phyloP scores from a whole-genome alignment of 2,113 vertebrate species.

The Tragelaphus imberbis region DNA sequence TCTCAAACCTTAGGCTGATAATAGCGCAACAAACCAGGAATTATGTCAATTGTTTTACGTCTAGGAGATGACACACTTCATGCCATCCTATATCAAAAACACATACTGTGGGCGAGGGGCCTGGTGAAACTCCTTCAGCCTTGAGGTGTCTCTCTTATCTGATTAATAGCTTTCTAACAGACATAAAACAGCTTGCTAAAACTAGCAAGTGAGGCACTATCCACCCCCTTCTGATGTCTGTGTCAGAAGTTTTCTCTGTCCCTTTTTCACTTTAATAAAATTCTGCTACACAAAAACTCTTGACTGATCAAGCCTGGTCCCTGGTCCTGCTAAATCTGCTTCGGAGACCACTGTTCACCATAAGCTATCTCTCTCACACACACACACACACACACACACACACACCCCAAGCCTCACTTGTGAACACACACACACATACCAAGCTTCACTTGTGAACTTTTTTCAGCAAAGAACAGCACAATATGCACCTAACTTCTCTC shows the following conservation, averaged over 20 bases:
- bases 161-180: background rate
- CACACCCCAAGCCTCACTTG: background rate
- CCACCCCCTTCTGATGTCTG: background rate
- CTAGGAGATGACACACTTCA: background rate
- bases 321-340: background rate
- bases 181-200: background rate
- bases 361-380: background rate
- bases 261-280: background rate
- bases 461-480: background rate
- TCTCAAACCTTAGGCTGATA: background rate
- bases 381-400: background rate
- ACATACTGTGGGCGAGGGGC: background rate
- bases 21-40: background rate
- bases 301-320: background rate
- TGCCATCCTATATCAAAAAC: background rate
- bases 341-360: background rate
- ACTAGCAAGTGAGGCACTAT: background rate
- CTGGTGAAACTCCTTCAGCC: background rate
- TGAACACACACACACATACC: background rate
- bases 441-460: background rate
- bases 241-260: background rate
- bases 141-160: background rate
- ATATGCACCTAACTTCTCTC: background rate
- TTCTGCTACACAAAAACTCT: background rate
- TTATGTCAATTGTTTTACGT: background rate